Base-by-base conservation (phyloP, 2,888 invertebrate genomes). In the Nemurella pictetii region DNA sequence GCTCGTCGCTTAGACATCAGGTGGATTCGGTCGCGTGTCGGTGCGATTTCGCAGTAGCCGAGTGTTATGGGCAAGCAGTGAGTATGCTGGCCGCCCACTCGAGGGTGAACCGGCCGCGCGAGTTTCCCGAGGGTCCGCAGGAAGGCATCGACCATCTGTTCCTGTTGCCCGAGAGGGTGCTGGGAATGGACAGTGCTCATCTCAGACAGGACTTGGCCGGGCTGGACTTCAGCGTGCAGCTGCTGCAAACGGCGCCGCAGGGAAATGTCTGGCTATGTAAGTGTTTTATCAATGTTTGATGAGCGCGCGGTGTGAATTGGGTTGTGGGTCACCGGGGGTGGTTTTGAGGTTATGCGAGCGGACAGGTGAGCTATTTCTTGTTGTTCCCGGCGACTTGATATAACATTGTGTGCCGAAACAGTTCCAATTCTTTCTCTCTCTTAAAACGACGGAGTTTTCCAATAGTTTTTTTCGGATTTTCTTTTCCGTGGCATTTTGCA, bases 211-310 rank as follows among this genome's bases (percentile, higher is more conserved):
- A 92, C 88, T 90, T 92, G 83, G 92, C 92, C 84, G 91, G 92
- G 84, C 90, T 92, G 84, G 92, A 92, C 88, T 92, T 92, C 89
- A 91, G 87, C 86, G 90, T 91, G 84, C 91, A 92, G 87, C 90
- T 92, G 28, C 90, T 92, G 86, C 92, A 92, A 89, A 91, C 91
- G 84, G 92, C 92, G 84, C 92, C 92, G 36, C 91, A 91, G 88
- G 92, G 92, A 88, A 92, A 92, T 90, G 92, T 92, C 87, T 92
- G 92, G 92, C 91, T 92, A 89, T 92, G 92, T 92, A 90, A 92
- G 92, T 91, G n/a, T n/a, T n/a, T 36, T 72, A 78, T 30, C 4
- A 5, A 30, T 30, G 27, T 78, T 78, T 78, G 9, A 55, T 15
- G 15, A 55, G n/a, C 12, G 55, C 20, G 55, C 20, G 55, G 15